Evolutionary conservation across 2,888 invertebrate species (phyloP).

Genomic region (Aquatica leii): DNA sequence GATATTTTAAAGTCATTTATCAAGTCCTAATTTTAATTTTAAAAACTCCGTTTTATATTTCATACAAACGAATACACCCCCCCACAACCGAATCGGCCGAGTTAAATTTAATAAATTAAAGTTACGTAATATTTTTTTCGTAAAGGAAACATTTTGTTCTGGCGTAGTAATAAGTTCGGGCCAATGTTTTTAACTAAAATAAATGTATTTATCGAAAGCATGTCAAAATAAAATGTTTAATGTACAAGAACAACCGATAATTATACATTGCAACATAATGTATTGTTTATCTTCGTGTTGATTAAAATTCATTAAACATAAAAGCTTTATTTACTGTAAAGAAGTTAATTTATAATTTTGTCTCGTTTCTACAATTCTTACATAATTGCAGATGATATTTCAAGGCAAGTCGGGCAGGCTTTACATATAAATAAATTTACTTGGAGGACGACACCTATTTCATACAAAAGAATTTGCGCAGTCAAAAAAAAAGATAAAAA

Average conservation of each 20-base stretch:
- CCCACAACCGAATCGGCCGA: no score
- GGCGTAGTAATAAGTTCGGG: no score
- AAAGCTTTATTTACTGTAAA: slow-evolving; percentile 3
- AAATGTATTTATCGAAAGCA: background rate
- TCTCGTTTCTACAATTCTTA: slow-evolving; percentile 21
- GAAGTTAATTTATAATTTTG: slow-evolving; percentile 18
- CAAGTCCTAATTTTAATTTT: background rate
- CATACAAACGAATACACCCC: no score
- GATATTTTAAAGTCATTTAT: background rate
- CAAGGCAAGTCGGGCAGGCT: slow-evolving; percentile 34
- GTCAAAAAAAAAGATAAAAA: slow-evolving; percentile 24
- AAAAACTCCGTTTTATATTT: no score
- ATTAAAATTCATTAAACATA: slow-evolving; percentile 9
- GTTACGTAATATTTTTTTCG: no score
- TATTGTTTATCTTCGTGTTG: slow-evolving; percentile 10
- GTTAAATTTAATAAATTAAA: no score
- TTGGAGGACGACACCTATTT: slow-evolving; percentile 23
- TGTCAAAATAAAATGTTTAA: no score
- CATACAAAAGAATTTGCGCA: slow-evolving; percentile 17
- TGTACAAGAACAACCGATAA: slow-evolving; percentile 5
- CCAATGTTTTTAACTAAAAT: no score
- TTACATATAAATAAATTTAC: slow-evolving; percentile 25
- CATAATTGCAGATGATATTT: slow-evolving; percentile 23
- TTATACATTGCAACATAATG: slow-evolving; percentile 2
- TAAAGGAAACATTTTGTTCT: no score